A percentile compares a stretch with the other conserved stretches of the same genome.
Evolutionary conservation across 2,797 vertebrate genomes (phyloP).

Genomic region (Tiaroga cobitis): DNA sequence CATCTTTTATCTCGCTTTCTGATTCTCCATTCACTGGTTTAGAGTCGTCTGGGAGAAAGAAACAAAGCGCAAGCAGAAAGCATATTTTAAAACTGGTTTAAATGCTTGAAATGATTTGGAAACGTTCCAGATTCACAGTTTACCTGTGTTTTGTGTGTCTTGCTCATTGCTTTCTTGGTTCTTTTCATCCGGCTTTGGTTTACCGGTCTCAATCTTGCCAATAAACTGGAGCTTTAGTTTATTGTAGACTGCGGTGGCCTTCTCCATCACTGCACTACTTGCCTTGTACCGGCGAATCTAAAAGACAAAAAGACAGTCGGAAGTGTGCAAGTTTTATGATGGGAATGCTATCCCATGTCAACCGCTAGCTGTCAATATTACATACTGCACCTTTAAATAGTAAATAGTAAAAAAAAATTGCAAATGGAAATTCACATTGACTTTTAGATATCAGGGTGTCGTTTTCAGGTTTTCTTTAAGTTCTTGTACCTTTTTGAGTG

Average conservation of each 20-base stretch:
- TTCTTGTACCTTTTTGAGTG: conserved; percentile 89
- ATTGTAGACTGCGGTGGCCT: conserved; percentile 92
- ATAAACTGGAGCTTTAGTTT: conserved; percentile 93
- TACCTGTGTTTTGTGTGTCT: conserved; percentile 71
- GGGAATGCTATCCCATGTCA: neutral
- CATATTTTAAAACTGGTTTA: neutral
- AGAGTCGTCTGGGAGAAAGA: conserved; percentile 71
- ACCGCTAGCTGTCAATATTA: neutral
- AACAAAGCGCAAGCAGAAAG: neutral
- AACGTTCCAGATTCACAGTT: neutral
- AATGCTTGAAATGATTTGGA: neutral
- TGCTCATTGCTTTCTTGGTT: conserved; percentile 74
- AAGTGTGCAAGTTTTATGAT: neutral
- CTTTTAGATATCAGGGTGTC: neutral
- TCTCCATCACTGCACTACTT: conserved; percentile 94
- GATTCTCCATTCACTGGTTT: conserved; percentile 90
- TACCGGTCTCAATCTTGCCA: conserved; percentile 85
- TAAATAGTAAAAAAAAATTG: too few species aligned
- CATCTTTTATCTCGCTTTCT: conserved; percentile 77
- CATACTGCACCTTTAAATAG: neutral
- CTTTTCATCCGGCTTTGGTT: conserved; percentile 75
- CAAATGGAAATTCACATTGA: neutral
- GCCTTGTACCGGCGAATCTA: conserved; percentile 98
- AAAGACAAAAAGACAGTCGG: neutral
- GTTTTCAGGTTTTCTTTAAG: neutral